Conservation (phyloP, 2,888 invertebrate genomes). For the Phytoseiulus persimilis region DNA sequence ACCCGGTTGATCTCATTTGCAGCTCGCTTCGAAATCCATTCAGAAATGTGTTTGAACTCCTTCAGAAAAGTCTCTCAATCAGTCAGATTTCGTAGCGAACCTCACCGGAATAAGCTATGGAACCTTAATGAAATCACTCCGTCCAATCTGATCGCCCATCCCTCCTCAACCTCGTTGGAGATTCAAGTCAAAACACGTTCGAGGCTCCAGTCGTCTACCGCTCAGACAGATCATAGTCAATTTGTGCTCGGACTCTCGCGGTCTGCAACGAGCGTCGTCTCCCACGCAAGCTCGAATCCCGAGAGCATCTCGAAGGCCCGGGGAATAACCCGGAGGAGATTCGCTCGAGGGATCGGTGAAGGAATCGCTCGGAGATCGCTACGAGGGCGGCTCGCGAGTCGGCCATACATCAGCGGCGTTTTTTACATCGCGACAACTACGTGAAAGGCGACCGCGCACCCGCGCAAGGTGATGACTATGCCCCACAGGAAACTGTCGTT, state of each 20-base stretch:
- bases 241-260: background rate
- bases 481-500: background rate
- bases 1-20: background rate
- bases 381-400: background rate
- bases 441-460: background rate
- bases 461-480: background rate
- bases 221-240: background rate
- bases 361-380: background rate
- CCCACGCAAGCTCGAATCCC: background rate
- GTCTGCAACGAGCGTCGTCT: background rate
- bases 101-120: background rate
- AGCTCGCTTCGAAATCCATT: background rate
- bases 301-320: background rate
- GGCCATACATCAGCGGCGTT: background rate
- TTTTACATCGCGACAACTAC: background rate
- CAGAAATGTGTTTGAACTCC: background rate
- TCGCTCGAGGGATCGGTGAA: background rate
- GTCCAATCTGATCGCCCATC: background rate
- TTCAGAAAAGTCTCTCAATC: background rate
- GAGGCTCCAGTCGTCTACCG: background rate
- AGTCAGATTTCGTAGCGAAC: background rate
- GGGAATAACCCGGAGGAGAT: background rate
- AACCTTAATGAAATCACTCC: background rate
- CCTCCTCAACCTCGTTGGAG: background rate
- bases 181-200: background rate